Evolutionary conservation across 1,140 invertebrate species (phyloP).

Genomic region (Trichonephila inaurata): DNA sequence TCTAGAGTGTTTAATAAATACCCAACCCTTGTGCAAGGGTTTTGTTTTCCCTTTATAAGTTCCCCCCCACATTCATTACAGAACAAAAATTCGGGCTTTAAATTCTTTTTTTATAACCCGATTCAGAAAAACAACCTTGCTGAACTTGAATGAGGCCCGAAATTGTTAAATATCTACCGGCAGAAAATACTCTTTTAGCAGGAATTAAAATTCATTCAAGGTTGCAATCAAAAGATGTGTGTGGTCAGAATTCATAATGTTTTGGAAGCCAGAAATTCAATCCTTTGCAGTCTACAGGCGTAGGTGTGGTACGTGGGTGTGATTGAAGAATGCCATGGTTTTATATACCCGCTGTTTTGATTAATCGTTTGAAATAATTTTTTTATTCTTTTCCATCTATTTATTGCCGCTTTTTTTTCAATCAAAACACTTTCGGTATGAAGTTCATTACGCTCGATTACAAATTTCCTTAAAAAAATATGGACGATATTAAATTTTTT

Average conservation of each 20-base stretch:
- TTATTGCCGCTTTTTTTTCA: neutral
- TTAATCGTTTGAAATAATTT: neutral
- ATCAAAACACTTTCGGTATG: neutral
- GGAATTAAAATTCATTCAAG: slow-evolving; percentile 24
- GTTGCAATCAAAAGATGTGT: slow-evolving; percentile 24
- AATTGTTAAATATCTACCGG: slow-evolving; percentile 13
- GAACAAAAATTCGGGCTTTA: neutral
- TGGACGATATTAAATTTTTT: too few relatives aligned
- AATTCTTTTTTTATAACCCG: neutral
- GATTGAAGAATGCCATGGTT: slow-evolving; percentile 9
- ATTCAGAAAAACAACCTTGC: slow-evolving; percentile 13
- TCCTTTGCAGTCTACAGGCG: slow-evolving; percentile 20
- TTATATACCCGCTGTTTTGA: neutral
- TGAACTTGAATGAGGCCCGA: neutral
- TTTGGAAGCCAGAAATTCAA: neutral
- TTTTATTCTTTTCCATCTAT: neutral
- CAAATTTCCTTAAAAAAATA: neutral
- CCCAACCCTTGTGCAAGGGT: neutral
- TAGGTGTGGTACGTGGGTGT: slow-evolving; percentile 33
- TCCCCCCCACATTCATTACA: neutral
- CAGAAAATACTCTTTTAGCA: neutral
- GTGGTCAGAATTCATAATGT: slow-evolving; percentile 25
- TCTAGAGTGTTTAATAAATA: neutral
- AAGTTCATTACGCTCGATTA: neutral
- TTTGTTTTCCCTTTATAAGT: neutral